Evolutionary conservation across 2,797 vertebrate genomes (phyloP).

Genomic region (Protosalanx chinensis): DNA sequence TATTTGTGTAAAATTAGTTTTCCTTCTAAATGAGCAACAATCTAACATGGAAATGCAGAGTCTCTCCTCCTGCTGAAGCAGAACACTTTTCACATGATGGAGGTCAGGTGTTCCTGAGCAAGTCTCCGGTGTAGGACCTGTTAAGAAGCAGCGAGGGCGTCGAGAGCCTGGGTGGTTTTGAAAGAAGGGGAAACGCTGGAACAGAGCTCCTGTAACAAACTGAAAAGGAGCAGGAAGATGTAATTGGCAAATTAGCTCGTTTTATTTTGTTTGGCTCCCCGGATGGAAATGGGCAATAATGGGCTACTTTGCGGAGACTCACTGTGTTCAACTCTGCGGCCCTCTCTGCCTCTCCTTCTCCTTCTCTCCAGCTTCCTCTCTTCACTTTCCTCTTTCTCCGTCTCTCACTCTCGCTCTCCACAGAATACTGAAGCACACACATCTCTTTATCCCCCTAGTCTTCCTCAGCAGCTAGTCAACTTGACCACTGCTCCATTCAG

Average conservation of each 20-base stretch:
- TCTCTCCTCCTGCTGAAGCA: constrained; percentile 39
- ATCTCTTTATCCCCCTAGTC: background rate
- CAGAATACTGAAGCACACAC: too few relatives aligned
- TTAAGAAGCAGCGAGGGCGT: constrained; percentile 62
- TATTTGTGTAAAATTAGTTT: background rate
- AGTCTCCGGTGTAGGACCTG: constrained; percentile 3
- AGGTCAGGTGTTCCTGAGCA: constrained; percentile 54
- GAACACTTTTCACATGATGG: constrained; percentile 28
- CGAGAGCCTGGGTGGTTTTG: constrained; percentile 74
- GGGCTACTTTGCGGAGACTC: constrained; percentile 79
- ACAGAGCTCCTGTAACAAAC: constrained; percentile 77
- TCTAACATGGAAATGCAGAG: constrained; percentile 35
- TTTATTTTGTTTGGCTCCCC: constrained; percentile 86
- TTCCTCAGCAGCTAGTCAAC: constrained; percentile 27
- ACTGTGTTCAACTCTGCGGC: constrained; percentile 4
- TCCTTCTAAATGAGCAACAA: constrained; percentile 22
- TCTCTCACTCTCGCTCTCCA: background rate
- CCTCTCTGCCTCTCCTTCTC: constrained; percentile 22
- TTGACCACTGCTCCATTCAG: constrained; percentile 50
- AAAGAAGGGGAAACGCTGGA: constrained; percentile 63
- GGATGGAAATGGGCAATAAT: constrained; percentile 83
- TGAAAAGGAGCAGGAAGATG: constrained; percentile 80
- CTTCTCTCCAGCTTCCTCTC: constrained; percentile 17
- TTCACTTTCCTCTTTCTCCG: background rate
- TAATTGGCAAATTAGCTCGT: constrained; percentile 88